These are phyloP conservation scores for Malthinus seriepunctatus DNA, from an alignment of 2,888 invertebrate species.

Conservation along the genomic window DNA sequence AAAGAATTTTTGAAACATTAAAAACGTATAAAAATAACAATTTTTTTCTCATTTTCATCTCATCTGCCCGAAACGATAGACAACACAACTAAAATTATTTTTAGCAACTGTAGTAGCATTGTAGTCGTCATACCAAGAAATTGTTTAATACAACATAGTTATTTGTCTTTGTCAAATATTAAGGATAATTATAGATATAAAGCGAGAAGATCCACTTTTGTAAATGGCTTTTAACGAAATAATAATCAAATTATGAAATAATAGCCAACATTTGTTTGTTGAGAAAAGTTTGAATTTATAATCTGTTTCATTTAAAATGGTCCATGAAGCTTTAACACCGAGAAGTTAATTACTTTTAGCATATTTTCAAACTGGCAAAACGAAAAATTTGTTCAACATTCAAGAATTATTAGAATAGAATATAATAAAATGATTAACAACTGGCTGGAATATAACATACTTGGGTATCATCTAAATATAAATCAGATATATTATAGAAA, in stretches of 20 bases:
- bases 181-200: background rate
- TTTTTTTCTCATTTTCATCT: slow-evolving; percentile 24
- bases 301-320: slow-evolving; percentile 25
- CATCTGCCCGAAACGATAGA: slow-evolving; percentile 29
- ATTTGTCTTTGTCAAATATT: slow-evolving; percentile 18
- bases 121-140: slow-evolving; percentile 20
- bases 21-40: slow-evolving; percentile 27
- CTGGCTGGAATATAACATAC: background rate
- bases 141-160: slow-evolving; percentile 12
- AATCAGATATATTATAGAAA: slow-evolving; percentile 2
- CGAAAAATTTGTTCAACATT: no score
- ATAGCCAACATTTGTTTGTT: slow-evolving; percentile 27
- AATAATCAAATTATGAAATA: slow-evolving; percentile 15
- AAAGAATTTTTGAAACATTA: slow-evolving; percentile 31
- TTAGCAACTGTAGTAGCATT: slow-evolving; percentile 30
- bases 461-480: background rate
- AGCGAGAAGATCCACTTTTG: slow-evolving; percentile 3
- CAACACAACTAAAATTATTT: slow-evolving; percentile 31
- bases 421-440: slow-evolving; percentile 5
- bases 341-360: no score
- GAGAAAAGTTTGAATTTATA: slow-evolving; percentile 20
- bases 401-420: no score
- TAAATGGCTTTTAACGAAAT: background rate
- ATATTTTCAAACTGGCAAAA: background rate
- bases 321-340: slow-evolving; percentile 20